These are phyloP conservation scores for Tychaedon coryphoeus DNA, from an alignment of 2,113 vertebrate species.

Conservation along the genomic window DNA sequence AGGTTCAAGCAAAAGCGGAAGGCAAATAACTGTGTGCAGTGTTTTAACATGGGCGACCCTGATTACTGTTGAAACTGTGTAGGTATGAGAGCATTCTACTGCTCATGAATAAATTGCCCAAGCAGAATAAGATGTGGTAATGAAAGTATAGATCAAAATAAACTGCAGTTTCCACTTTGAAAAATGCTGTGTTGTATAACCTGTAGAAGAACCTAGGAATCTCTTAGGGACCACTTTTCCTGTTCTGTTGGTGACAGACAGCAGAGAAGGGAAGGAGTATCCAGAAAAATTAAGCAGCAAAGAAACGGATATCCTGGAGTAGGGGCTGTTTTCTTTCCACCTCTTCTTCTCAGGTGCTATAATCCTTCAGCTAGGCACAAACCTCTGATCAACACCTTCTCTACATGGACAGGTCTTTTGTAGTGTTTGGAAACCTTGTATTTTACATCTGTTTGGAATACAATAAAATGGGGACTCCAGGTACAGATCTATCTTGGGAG, in stretches of 20 bases:
- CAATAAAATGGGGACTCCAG: background rate
- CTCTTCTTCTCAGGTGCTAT: background rate
- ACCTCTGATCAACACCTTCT: accelerated
- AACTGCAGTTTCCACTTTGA: background rate
- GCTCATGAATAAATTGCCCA: background rate
- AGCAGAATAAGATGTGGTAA: background rate
- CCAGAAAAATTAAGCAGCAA: background rate
- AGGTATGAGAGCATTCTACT: background rate
- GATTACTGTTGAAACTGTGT: background rate
- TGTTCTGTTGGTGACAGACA: background rate
- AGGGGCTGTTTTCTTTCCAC: background rate
- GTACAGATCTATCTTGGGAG: background rate
- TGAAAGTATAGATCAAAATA: background rate
- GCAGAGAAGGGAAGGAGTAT: background rate
- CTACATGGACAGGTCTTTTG: background rate
- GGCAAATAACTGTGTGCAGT: background rate
- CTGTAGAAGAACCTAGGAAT: background rate
- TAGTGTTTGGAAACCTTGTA: background rate
- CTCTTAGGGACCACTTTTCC: background rate
- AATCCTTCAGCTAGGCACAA: background rate
- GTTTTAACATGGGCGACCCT: background rate
- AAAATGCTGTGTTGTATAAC: background rate
- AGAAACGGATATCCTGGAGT: background rate
- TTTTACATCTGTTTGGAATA: background rate
- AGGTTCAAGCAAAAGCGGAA: background rate